Evolutionary conservation across 2,113 vertebrate species (phyloP), one percentile per base, ranked within the genome.

Genomic region (Malurus cyaneus): DNA sequence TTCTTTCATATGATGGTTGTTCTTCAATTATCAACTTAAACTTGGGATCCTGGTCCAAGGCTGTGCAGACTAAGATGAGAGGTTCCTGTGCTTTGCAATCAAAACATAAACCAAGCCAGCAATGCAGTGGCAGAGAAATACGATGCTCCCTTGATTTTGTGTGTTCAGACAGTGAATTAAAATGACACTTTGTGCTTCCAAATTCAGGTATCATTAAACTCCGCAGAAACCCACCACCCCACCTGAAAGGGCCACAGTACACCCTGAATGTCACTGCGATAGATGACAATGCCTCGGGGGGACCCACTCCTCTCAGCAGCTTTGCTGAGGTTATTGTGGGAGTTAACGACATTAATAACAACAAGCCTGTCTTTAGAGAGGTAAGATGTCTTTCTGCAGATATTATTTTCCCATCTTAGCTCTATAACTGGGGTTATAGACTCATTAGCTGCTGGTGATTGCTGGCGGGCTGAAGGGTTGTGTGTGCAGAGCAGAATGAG

Each of bases 321-420:
- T 98, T 98, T 34, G 98, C 98, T 24, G 98, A 98, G 93, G 98
- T 99, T 73, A 97, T 98, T 53, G 98, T 99, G 39, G 98, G 98
- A 42, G 98, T 99, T 97, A 98, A 99, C 1, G 98, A 99, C 86
- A 73, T 99, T 88, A 99, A 99, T 97, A 98, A 99, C 96, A 99
- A 99, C 97, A 99, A 98, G 41, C 99, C 99, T 11, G 81, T 99
- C 65, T 99, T 99, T 93, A 96, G 97, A 59, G 97, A 98, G 98
- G 99, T 99, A 89, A 92, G 96, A 15, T 25, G 23, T 54, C 71
- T 77, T 78, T 56, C 64, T 91, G n/a, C 42, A 50, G 47, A 20
- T 54, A 25, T 6, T 61, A 23, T 88, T 72, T 71, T 57, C 72
- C 31, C 32, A 28, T 74, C 41, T 7, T 18, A 21, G 9, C 11